Evolutionary conservation across 2,888 invertebrate species (phyloP), one percentile per base, ranked within the genome.

Genomic region (Gari tellinella): DNA sequence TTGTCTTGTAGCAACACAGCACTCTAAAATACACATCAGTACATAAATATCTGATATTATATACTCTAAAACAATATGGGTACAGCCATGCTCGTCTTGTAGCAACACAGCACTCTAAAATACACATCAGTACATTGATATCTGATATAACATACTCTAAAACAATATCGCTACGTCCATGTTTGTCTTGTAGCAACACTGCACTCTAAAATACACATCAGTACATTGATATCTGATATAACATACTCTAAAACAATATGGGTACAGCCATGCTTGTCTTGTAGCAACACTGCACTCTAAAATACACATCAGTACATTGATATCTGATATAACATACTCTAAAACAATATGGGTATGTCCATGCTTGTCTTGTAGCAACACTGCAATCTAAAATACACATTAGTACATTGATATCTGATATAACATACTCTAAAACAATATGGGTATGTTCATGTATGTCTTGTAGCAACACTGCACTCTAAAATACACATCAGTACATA

Each of bases 391-490:
- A 19, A 77, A 76, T n/a, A n/a, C n/a, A n/a, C n/a, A n/a, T n/a
- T n/a, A n/a, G n/a, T n/a, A n/a, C n/a, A n/a, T n/a, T n/a, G n/a
- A n/a, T n/a, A n/a, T n/a, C n/a, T n/a, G n/a, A n/a, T n/a, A n/a
- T n/a, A n/a, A n/a, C n/a, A n/a, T n/a, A 94, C 85, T 94, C 94
- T 82, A 95, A 95, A 70, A 96, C 92, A 77, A 95, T 95, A 82
- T 94, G 94, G 0, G 94, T 94, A 90, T 94, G 94, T 0, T 94
- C 94, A 0, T 94, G 93, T 84, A 95, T 94, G 81, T 95, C 94
- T 61, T 66, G 93, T 92, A 46, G 92, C 92, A 83, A 94, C 85
- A 96, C 92, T 0, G 95, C 94, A 79, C 95, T 95, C 89, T 96
- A 94, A 19, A 77, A 76, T n/a, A n/a, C n/a, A n/a, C n/a, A n/a